phyloP scores from a whole-genome alignment of 2,888 invertebrate species.

The Agrenia bidenticulata region DNA sequence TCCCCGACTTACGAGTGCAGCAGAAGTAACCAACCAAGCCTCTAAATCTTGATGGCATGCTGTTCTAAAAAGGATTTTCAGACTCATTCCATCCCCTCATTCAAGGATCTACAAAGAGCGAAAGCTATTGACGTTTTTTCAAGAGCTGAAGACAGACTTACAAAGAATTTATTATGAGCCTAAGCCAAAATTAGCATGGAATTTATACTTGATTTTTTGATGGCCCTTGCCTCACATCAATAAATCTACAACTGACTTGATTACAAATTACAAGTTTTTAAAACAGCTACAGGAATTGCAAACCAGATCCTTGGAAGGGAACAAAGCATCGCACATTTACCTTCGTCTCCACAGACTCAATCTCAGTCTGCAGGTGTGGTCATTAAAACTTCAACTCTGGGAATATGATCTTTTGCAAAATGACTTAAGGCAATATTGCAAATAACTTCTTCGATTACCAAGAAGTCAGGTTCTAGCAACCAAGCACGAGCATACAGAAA shows the following conservation, averaged over 20 bases:
- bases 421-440: conserved; percentile 3
- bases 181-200: conserved; percentile 16
- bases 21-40: too few relatives aligned
- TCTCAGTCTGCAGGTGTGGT: conserved; percentile 21
- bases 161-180: neutral
- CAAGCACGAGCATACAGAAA: too few relatives aligned
- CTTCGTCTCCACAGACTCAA: too few relatives aligned
- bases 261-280: conserved; percentile 8
- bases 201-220: conserved; percentile 1
- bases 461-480: too few relatives aligned
- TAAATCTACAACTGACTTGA: neutral
- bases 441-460: neutral
- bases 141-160: too few relatives aligned
- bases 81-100: too few relatives aligned
- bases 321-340: too few relatives aligned
- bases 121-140: too few relatives aligned
- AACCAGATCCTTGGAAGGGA: neutral
- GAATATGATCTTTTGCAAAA: neutral
- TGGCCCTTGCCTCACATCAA: neutral
- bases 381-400: conserved; percentile 4
- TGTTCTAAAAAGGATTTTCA: too few relatives aligned
- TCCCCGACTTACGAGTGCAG: too few relatives aligned
- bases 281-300: neutral
- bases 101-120: too few relatives aligned
- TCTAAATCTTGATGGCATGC: too few relatives aligned